Conservation (phyloP, 2,888 invertebrate species). For the Lydus trimaculatus region DNA sequence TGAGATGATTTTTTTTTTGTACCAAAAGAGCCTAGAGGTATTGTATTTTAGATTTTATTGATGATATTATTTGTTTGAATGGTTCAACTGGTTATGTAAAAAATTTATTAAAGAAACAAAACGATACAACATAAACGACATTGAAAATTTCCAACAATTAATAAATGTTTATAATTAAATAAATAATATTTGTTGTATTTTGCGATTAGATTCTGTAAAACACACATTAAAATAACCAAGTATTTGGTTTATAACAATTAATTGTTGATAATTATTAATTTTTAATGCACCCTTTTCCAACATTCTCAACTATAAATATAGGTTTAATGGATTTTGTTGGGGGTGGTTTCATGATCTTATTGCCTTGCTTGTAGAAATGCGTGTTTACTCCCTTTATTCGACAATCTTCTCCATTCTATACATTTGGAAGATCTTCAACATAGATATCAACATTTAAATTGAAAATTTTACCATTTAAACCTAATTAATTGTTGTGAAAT, state of each 20-base stretch:
- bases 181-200: too few species aligned
- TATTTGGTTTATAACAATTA: too few species aligned
- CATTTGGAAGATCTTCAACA: background rate
- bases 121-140: background rate
- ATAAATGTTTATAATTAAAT: background rate
- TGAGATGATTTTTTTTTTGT: background rate
- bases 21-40: background rate
- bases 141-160: background rate
- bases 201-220: too few species aligned
- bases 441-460: background rate
- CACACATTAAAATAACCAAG: too few species aligned
- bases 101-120: background rate
- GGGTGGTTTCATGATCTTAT: background rate
- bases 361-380: background rate
- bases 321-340: background rate
- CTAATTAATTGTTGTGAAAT: background rate
- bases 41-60: background rate
- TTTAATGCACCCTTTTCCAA: background rate
- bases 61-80: background rate
- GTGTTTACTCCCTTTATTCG: background rate
- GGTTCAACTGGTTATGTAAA: conserved; percentile 7
- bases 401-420: background rate
- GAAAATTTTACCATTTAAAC: background rate
- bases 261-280: too few species aligned
- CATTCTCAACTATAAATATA: background rate